Evolutionary conservation across 2,888 invertebrate species (phyloP), one percentile per base, ranked within the genome.

Genomic region (Clistopyga incitator): DNA sequence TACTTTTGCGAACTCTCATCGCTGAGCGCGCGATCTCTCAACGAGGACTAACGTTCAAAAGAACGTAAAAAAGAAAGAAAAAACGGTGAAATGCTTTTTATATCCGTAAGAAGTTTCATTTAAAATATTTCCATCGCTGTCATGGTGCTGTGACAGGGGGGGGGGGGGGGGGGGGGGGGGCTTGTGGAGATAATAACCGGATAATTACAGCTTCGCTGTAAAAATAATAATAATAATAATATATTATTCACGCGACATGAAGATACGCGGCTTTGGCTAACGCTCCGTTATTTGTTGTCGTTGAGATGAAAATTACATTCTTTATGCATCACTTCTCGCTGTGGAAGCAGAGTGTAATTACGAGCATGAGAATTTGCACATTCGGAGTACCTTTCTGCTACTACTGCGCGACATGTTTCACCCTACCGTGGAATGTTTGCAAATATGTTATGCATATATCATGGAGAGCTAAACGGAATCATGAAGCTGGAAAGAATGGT

Each of bases 361-460:
- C 20, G 61, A 71, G 3, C 72, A 25, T 65, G 65, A 72, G 29
- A 72, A 65, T 29, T 61, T 64, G 38, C 61, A 47, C 78, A 45
- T 45, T 45, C 56, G 29, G n/a, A 52, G 29, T 77, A 25, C 42
- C 8, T 77, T 65, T 59, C 47, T 68, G 42, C 59, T 38, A 47
- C 59, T 38, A 47, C 23, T 23, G 25, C 45, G 34, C 52, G 52
- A 75, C 15, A 18, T 59, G n/a, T 10, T 64, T 20, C 75, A 76
- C 45, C 70, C 54, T 38, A 56, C 23, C 20, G 70, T 25, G 42
- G n/a, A 23, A 42, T 67, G 29, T 70, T 59, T 68, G 64, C 23
- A 76, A 71, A 76, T 81, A 65, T 76, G 70, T 45, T 54, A 47
- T 47, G 64, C 64, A 59, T 76, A 52, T 64, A 76, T 65, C 38